Percentiles rank a stretch among this genome's conserved stretches.
Conservation (phyloP, 2,888 invertebrate species). For the Punctoribates punctum region DNA sequence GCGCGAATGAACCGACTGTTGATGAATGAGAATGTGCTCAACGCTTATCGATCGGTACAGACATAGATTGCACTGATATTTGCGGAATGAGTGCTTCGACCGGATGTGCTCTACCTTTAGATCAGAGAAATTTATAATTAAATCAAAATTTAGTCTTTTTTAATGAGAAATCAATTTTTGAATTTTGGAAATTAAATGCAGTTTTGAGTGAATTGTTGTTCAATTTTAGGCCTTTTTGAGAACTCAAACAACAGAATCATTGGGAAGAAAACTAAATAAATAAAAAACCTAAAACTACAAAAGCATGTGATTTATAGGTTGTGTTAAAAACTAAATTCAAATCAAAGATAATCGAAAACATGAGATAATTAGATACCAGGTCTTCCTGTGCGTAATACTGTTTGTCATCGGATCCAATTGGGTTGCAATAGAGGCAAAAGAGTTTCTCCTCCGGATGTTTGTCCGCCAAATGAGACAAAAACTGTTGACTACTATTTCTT, state of each 20-base stretch:
- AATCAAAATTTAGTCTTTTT: background rate
- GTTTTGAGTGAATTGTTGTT: background rate
- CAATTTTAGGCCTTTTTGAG: no score
- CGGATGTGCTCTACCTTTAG: conserved; percentile 32
- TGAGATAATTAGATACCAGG: conserved; percentile 1
- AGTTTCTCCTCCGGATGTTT: conserved; percentile 14
- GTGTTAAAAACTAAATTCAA: background rate
- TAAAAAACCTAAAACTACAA: background rate
- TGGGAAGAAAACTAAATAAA: background rate
- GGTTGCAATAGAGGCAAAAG: conserved; percentile 23
- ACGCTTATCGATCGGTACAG: conserved; percentile 34
- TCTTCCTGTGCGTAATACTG: conserved; percentile 7
- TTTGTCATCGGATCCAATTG: conserved; percentile 18
- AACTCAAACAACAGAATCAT: no score
- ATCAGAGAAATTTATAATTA: background rate
- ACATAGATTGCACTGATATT: conserved; percentile 40
- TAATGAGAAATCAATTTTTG: background rate
- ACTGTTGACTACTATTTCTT: conserved; percentile 26
- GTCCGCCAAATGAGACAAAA: conserved; percentile 21
- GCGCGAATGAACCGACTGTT: conserved; percentile 31
- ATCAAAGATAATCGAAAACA: background rate
- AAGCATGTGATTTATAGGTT: background rate
- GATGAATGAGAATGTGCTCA: conserved; percentile 34
- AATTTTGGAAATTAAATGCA: background rate
- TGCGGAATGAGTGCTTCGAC: conserved; percentile 7